A percentile compares a stretch with the other conserved stretches of the same genome.
These are phyloP conservation scores for Cylindroiulus punctatus DNA, from an alignment of 2,888 invertebrate species.

Conservation along the genomic window DNA sequence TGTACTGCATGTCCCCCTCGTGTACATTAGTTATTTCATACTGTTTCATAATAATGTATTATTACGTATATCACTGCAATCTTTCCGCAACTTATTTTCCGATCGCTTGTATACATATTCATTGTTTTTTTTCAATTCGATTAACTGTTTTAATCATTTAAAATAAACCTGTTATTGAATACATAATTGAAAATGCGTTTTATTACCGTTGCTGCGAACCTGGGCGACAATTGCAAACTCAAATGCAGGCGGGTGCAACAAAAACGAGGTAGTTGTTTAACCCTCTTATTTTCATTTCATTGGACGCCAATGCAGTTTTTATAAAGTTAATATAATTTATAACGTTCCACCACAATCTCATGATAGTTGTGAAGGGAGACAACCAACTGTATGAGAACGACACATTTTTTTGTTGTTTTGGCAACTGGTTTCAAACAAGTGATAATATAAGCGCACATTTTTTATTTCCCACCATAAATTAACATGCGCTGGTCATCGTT, in stretches of 20 bases:
- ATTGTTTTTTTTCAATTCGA: neutral
- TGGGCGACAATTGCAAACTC: neutral
- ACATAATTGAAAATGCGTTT: constrained; percentile 5
- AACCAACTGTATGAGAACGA: constrained; percentile 24
- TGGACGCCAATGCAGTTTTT: neutral
- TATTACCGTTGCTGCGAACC: neutral
- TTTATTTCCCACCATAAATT: constrained; percentile 25
- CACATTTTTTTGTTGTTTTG: constrained; percentile 10
- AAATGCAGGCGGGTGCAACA: neutral
- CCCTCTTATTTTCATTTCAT: neutral
- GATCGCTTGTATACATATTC: neutral
- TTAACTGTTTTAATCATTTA: constrained; percentile 22
- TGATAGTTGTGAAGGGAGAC: neutral
- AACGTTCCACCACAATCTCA: constrained; percentile 12
- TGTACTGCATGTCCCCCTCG: neutral
- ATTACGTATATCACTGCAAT: constrained; percentile 9
- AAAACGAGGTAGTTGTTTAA: neutral
- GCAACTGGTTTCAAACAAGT: constrained; percentile 9
- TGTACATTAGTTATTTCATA: neutral
- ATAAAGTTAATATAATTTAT: constrained; percentile 20
- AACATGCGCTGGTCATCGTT: neutral
- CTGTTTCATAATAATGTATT: neutral
- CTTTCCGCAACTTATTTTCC: neutral
- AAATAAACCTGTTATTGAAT: constrained; percentile 32
- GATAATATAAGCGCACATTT: neutral